A percentile compares a stretch with the other conserved stretches of the same genome.
These are phyloP conservation scores for Spea multiplicata DNA, from an alignment of 2,113 vertebrate species.

Conservation along the genomic window DNA sequence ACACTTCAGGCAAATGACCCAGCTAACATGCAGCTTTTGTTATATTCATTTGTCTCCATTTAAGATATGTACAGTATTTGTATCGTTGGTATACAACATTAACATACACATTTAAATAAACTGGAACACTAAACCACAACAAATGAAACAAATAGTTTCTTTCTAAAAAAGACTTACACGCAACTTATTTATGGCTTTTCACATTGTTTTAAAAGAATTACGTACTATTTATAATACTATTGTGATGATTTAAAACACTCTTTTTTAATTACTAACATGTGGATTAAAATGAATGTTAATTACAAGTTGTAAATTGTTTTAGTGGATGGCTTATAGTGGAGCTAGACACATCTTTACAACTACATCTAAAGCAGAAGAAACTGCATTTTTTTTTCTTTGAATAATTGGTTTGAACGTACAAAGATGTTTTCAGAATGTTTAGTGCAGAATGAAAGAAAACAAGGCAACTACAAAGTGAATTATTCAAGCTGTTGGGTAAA, in stretches of 20 bases:
- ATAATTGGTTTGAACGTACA: slow-evolving; percentile 16
- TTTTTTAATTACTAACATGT: slow-evolving; percentile 27
- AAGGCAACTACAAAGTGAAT: slow-evolving; percentile 17
- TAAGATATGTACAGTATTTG: no score
- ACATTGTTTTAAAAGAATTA: slow-evolving; percentile 28
- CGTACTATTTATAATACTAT: slow-evolving; percentile 22
- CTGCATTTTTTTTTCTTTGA: not conserved
- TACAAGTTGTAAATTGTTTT: slow-evolving; percentile 27
- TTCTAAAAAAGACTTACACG: not conserved
- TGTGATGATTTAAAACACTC: slow-evolving; percentile 22
- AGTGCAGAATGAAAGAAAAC: not conserved
- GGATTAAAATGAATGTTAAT: slow-evolving; percentile 20
- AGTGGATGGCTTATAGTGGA: slow-evolving; percentile 14
- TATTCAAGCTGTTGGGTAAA: not conserved
- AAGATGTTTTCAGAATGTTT: slow-evolving; percentile 21
- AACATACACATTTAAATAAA: not conserved
- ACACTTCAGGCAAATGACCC: no score
- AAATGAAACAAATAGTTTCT: not conserved
- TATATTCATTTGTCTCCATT: no score
- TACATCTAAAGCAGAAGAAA: slow-evolving; percentile 3
- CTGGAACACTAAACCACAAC: not conserved
- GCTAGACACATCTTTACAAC: slow-evolving; percentile 3
- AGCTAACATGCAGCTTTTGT: no score
- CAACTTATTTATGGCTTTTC: not conserved
- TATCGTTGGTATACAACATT: not conserved